These are phyloP conservation scores for Orthosia gothica DNA, from an alignment of 2,888 invertebrate genomes.

Conservation along the genomic window DNA sequence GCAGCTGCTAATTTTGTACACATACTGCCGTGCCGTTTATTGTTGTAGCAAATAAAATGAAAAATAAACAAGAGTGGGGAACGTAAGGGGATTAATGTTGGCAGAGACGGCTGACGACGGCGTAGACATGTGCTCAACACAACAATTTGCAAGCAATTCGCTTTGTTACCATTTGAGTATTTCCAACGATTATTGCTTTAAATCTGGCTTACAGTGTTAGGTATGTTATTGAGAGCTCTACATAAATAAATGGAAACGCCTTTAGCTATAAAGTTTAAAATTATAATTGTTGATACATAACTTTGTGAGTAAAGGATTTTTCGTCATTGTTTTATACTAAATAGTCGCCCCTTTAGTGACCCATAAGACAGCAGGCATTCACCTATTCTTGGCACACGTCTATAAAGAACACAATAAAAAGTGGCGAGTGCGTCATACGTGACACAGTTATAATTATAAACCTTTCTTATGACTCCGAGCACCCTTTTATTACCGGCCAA, in stretches of 20 bases:
- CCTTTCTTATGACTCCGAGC: conserved; percentile 29
- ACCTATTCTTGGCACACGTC: conserved; percentile 9
- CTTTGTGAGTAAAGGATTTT: not conserved
- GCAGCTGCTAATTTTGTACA: conserved; percentile 43
- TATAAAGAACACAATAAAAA: conserved; percentile 16
- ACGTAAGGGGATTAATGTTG: conserved; percentile 53
- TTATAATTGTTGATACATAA: not conserved
- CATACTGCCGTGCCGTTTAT: conserved; percentile 47
- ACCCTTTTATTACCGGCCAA: conserved; percentile 9
- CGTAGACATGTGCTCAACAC: conserved; percentile 41
- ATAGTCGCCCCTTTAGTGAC: not conserved
- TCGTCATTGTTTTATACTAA: not conserved
- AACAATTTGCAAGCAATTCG: conserved; percentile 71
- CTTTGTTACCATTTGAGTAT: conserved; percentile 49
- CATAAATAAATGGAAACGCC: not conserved
- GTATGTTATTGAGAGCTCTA: not conserved
- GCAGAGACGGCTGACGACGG: conserved; percentile 31
- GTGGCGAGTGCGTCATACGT: conserved; percentile 23
- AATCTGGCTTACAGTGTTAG: conserved; percentile 18
- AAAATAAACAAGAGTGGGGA: conserved; percentile 56
- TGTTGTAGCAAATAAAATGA: conserved; percentile 56
- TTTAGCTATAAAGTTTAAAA: not conserved
- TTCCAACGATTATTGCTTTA: conserved; percentile 41
- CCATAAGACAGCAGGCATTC: not conserved
- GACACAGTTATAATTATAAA: conserved; percentile 33